Percentiles rank a stretch among this genome's conserved stretches.
Conservation (phyloP, 2,797 vertebrate genomes). For the Sandelia bainsii region DNA sequence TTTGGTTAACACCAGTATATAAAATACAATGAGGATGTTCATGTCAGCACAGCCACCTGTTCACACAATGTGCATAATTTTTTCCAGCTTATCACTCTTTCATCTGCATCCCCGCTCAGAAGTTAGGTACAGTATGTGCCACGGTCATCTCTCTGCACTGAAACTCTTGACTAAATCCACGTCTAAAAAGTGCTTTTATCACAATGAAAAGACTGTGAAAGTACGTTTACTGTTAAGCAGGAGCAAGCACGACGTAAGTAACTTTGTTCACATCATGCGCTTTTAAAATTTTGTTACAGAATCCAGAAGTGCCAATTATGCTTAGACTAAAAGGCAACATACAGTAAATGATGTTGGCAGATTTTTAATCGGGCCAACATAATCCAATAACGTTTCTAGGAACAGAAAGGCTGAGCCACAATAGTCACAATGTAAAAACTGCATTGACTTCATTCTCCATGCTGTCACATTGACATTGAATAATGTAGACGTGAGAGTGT, state of each 20-base stretch:
- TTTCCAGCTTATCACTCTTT: neutral
- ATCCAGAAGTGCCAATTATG: conserved; percentile 47
- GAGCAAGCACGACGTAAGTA: neutral
- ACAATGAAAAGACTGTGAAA: conserved; percentile 7
- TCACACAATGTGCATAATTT: neutral
- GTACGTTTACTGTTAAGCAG: conserved; percentile 2
- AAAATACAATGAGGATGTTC: neutral
- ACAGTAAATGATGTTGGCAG: conserved; percentile 51
- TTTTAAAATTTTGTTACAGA: conserved; percentile 25
- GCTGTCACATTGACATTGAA: conserved; percentile 32
- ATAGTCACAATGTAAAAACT: conserved; percentile 32
- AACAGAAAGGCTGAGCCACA: conserved; percentile 42
- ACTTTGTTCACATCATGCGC: conserved; percentile 7
- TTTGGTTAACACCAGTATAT: too few relatives aligned
- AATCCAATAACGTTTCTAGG: conserved; percentile 51
- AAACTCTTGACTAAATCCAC: conserved; percentile 17
- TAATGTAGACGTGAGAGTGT: conserved; percentile 31
- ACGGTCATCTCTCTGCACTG: conserved; percentile 34
- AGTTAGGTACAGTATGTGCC: conserved; percentile 5
- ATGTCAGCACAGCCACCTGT: neutral
- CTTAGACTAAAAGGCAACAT: conserved; percentile 27
- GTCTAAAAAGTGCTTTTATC: conserved; percentile 39
- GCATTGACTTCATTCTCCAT: conserved; percentile 10
- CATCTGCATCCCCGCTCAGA: neutral
- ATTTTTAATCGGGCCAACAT: conserved; percentile 50